Evolutionary conservation across 2,113 vertebrate genomes (phyloP), one percentile per base, ranked within the genome.

Genomic region (Chinchilla lanigera): DNA sequence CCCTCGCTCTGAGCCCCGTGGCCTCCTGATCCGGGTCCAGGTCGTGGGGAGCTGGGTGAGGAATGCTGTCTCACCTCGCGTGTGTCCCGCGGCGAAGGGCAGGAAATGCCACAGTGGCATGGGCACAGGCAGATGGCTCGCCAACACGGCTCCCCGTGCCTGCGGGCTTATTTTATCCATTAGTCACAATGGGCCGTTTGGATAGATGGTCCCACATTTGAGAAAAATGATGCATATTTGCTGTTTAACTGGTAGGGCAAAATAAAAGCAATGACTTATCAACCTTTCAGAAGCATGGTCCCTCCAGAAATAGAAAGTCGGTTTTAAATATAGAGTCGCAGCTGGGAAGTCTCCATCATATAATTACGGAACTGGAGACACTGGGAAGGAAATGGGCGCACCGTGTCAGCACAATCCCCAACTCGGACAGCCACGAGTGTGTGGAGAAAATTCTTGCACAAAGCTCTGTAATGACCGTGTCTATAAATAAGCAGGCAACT

Each of bases 241-340:
- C 50, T 92, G 88, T 90, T 96, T 94, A 94, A 69, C 65, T 67
- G 30, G 28, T 5, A 56, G 82, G 89, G 44, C 61, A 65, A 93
- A 95, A 95, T 86, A 93, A 96, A 93, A 89, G 84, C 80, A 30
- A 19, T 56, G 96, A 61, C 92, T 94, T 91, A 38, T 71, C 84
- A 93, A 94, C 92, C 97, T 92, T 96, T 71, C 73, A 5, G 73
- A 95, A 95, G 92, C 90, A 96, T 44, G 47, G 87, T 56, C 90
- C 35, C 14, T 88, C 82, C 80, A 69, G 93, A 95, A 97, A 96
- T 95, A 97, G 95, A 17, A 71, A 82, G 75, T 86, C 11, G 11
- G 35, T 10, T 95, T 97, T 96, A 96, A 96, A 97, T 92, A 96
- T 33, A 87, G 75, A 95, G 85, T 75, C 0, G 12, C 71, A 77